A percentile compares a stretch with the other conserved stretches of the same genome.
Conservation (phyloP, 2,797 vertebrate species). For the Parotocinclus haroldoi region DNA sequence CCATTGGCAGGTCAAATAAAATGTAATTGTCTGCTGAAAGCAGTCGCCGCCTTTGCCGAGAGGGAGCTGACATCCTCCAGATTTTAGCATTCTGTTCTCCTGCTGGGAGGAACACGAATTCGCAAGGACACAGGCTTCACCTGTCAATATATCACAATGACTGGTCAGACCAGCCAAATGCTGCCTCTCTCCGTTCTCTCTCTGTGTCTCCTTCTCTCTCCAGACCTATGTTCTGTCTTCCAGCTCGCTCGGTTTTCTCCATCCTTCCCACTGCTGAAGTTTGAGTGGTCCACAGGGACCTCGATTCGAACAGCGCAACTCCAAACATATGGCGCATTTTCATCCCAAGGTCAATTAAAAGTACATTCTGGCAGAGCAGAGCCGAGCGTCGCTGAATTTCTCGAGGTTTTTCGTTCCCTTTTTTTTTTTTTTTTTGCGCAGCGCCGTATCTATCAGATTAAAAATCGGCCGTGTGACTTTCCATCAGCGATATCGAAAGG, state of each 20-base stretch:
- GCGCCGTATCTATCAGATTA: slow-evolving; percentile 75
- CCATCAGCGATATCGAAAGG: slow-evolving; percentile 71
- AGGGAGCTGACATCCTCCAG: slow-evolving; percentile 72
- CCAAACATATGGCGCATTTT: slow-evolving; percentile 83
- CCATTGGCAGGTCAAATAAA: slow-evolving; percentile 73
- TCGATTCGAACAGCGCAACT: slow-evolving; percentile 78
- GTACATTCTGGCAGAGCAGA: slow-evolving; percentile 74
- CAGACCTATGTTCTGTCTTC: slow-evolving; percentile 54
- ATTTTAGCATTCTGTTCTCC: slow-evolving; percentile 75
- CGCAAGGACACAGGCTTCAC: slow-evolving; percentile 82
- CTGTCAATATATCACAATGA: slow-evolving; percentile 82
- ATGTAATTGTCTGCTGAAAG: slow-evolving; percentile 76
- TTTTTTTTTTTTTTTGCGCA: slow-evolving; percentile 70
- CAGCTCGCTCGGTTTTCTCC: slow-evolving; percentile 46
- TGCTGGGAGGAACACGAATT: slow-evolving; percentile 76
- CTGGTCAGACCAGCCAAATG: slow-evolving; percentile 68
- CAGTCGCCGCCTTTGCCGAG: slow-evolving; percentile 61
- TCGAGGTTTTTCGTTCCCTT: slow-evolving; percentile 77
- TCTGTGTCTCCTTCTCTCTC: slow-evolving; percentile 49
- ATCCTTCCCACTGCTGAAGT: slow-evolving; percentile 43
- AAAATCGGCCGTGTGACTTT: slow-evolving; percentile 71
- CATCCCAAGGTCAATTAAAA: slow-evolving; percentile 84
- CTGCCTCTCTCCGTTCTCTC: slow-evolving; percentile 38
- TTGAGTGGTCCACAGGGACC: slow-evolving; percentile 75
- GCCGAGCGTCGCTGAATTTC: slow-evolving; percentile 75